Evolutionary conservation across 2,888 invertebrate species (phyloP).

Genomic region (Onthophagus sagittarius): DNA sequence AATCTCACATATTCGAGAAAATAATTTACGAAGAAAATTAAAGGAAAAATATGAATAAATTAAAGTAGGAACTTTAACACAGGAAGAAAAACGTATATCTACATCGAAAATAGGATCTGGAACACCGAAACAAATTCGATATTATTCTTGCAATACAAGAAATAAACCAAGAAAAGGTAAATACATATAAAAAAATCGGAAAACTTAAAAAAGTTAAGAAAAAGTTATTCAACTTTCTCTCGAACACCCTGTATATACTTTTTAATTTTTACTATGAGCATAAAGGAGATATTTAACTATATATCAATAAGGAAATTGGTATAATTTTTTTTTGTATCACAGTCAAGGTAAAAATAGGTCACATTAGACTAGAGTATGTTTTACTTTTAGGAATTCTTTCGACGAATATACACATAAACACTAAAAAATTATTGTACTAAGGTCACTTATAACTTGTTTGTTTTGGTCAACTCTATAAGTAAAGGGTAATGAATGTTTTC

Average conservation of each 20-base stretch:
- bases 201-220: too few relatives aligned
- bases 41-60: too few relatives aligned
- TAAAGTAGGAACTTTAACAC: neutral
- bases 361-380: constrained; percentile 24
- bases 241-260: too few relatives aligned
- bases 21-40: too few relatives aligned
- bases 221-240: too few relatives aligned
- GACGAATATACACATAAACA: constrained; percentile 16
- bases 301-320: constrained; percentile 45
- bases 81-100: neutral
- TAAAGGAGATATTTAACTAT: constrained; percentile 25
- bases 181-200: too few relatives aligned
- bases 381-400: constrained; percentile 22
- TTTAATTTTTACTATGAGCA: constrained; percentile 27
- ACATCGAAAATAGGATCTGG: too few relatives aligned
- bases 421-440: constrained; percentile 35
- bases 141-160: too few relatives aligned
- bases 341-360: constrained; percentile 49
- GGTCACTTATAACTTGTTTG: constrained; percentile 41
- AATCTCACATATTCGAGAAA: too few relatives aligned
- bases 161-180: too few relatives aligned
- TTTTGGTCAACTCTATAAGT: constrained; percentile 60
- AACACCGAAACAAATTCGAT: too few relatives aligned
- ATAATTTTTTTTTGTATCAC: constrained; percentile 42
- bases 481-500: constrained; percentile 71